These are phyloP conservation scores for Thomomys bottae DNA, from an alignment of 2,113 vertebrate genomes.

Conservation along the genomic window DNA sequence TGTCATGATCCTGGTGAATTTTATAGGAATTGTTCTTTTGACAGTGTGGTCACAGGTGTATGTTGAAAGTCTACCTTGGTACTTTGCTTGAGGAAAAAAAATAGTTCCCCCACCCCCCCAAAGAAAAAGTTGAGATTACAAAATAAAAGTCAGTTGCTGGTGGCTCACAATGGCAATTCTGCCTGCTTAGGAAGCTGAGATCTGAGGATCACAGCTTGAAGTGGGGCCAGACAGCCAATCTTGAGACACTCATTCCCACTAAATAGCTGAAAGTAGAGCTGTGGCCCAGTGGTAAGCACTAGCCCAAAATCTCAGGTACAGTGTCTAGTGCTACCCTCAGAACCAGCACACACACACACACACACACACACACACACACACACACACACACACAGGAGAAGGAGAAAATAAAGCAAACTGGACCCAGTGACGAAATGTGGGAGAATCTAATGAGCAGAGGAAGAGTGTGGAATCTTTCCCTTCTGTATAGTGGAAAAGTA, in stretches of 20 bases:
- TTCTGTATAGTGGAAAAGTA: background rate
- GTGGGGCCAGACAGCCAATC: no score
- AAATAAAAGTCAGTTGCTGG: background rate
- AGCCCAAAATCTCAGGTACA: background rate
- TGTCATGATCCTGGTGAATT: background rate
- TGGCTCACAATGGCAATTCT: no score
- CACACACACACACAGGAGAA: background rate
- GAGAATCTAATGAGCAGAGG: background rate
- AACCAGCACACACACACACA: no score
- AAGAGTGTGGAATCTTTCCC: background rate
- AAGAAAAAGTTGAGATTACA: constrained; percentile 17
- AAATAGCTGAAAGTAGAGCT: no score
- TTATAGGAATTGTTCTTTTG: background rate
- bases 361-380: no score
- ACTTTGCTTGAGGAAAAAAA: constrained; percentile 12
- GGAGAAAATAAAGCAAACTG: background rate
- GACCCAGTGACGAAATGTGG: background rate
- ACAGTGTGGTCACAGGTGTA: background rate
- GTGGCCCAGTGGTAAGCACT: no score
- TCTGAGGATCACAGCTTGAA: no score
- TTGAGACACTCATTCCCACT: no score
- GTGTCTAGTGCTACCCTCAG: no score
- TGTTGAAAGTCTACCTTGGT: constrained; percentile 5
- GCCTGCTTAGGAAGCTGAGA: no score
- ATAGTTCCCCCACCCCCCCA: no score